These are phyloP conservation scores for Limanda limanda DNA, from an alignment of 2,113 vertebrate species.

Conservation along the genomic window DNA sequence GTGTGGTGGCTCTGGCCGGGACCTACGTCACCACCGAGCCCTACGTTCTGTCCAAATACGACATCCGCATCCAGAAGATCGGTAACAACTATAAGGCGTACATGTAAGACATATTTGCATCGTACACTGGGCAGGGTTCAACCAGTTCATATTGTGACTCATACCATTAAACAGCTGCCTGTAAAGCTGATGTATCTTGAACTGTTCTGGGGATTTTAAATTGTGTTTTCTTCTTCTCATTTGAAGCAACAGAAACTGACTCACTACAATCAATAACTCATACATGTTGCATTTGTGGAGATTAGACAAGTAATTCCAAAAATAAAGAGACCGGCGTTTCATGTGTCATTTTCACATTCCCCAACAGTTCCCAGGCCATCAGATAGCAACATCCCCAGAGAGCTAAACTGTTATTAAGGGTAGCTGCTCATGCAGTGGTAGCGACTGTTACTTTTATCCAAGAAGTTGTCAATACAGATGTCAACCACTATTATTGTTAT, in stretches of 20 bases:
- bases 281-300: neutral
- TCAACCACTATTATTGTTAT: too few species aligned
- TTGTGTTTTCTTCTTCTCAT: too few species aligned
- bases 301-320: too few species aligned
- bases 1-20: constrained; percentile 92
- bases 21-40: constrained; percentile 94
- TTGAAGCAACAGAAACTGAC: neutral
- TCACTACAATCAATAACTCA: too few species aligned
- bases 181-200: neutral
- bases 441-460: too few species aligned
- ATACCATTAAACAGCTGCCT: constrained; percentile 1
- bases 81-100: constrained; percentile 99
- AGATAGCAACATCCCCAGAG: too few species aligned
- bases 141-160: neutral
- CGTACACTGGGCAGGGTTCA: neutral
- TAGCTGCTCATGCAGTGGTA: too few species aligned
- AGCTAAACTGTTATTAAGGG: too few species aligned
- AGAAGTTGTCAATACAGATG: too few species aligned
- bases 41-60: constrained; percentile 95
- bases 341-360: too few species aligned
- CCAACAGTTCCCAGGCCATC: too few species aligned
- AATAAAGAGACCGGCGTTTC: too few species aligned
- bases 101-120: constrained; percentile 86
- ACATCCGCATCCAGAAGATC: constrained; percentile 98
- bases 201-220: neutral